Evolutionary conservation across 2,888 invertebrate genomes (phyloP), one percentile per base, ranked within the genome.

Genomic region (Orgyia antiqua): DNA sequence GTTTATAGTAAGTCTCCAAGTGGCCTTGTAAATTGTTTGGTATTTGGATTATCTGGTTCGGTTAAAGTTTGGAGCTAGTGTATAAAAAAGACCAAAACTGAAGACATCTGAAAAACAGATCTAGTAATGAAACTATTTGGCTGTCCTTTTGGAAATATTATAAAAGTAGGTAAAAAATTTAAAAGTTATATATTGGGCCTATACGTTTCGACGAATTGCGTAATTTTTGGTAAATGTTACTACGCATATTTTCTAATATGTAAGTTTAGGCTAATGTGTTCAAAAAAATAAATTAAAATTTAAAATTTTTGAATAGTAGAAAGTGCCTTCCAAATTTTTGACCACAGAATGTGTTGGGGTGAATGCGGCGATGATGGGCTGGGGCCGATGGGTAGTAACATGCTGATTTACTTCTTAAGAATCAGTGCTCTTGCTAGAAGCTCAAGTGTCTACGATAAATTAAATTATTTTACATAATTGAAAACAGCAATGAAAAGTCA

Each of bases 291-390:
- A 62, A 84, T 77, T 84, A 68, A 84, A 87, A 73, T 67, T 74
- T 63, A 71, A 80, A 83, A 74, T 72, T 78, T 83, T 83, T 77
- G 70, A 88, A 88, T 89, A 88, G 91, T 92, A 91, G 91, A 90
- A 92, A 92, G 92, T 92, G 92, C 92, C 92, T 92, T 92, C 91
- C 91, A 92, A 89, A 87, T 83, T 83, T 83, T 86, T 84, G 86
- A 87, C 86, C 86, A 87, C 78, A 80, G 74, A 80, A 79, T 88
- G 88, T 87, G 89, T 88, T 83, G 89, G 89, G 78, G 71, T 71
- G 63, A 69, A 71, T 77, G 79, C 80, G 89, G 88, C 89, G 89
- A 77, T 60, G 70, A 64, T 62, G 64, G 67, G 64, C 56, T 51
- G 58, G 68, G 36, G 49, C 65, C 56, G 60, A 39, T 41, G 44